Percentiles rank a stretch among this genome's conserved stretches.
These are phyloP conservation scores for Hirudo medicinalis DNA, from an alignment of 1,140 invertebrate species.

Conservation along the genomic window DNA sequence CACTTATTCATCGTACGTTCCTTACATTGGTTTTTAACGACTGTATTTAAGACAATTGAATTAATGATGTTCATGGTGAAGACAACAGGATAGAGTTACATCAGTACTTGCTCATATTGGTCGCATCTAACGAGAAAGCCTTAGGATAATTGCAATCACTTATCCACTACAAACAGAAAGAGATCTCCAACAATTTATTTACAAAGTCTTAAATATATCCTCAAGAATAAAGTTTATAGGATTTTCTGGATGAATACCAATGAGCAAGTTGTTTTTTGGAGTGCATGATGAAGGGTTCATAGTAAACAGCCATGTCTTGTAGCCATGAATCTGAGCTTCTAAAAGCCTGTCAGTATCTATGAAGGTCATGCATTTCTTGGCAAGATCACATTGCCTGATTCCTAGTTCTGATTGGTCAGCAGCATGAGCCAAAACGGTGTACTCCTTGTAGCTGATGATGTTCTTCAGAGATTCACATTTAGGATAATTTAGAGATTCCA, in stretches of 20 bases:
- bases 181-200: no score
- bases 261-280: constrained; percentile 80
- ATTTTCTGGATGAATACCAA: constrained; percentile 47
- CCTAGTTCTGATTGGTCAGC: constrained; percentile 16
- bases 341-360: constrained; percentile 71
- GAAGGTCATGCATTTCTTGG: constrained; percentile 66
- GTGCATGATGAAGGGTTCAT: constrained; percentile 66
- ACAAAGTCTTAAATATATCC: no score
- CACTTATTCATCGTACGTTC: no score
- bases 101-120: no score
- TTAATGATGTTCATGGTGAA: no score
- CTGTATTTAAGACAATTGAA: no score
- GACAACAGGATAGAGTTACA: no score
- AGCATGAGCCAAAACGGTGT: constrained; percentile 8
- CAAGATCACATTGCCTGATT: constrained; percentile 6
- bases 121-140: no score
- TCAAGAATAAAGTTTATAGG: no score
- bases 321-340: constrained; percentile 58
- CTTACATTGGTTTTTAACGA: no score
- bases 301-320: constrained; percentile 59
- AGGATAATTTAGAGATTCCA: constrained; percentile 57
- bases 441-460: constrained; percentile 28
- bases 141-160: no score
- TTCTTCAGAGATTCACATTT: constrained; percentile 46
- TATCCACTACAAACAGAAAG: no score